These are phyloP conservation scores for Pachymerium ferrugineum DNA, from an alignment of 2,888 invertebrate genomes.

Conservation along the genomic window DNA sequence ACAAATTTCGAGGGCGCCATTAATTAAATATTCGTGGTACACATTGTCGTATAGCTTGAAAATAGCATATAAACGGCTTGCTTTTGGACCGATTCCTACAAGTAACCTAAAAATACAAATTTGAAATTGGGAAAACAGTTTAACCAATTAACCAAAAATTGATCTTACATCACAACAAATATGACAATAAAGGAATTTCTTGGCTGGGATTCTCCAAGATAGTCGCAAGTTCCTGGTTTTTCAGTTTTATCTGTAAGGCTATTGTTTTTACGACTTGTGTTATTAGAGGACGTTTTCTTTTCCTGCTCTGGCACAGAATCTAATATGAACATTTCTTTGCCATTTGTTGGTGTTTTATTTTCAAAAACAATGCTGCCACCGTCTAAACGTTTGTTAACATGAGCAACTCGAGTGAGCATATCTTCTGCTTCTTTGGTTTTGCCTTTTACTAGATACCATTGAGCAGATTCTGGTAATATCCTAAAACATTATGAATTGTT, in stretches of 20 bases:
- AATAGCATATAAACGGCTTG: not conserved
- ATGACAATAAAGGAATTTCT: slow-evolving; percentile 30
- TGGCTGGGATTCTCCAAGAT: not conserved
- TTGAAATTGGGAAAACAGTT: not conserved
- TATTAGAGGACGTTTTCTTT: not conserved
- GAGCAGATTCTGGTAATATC: slow-evolving; percentile 31
- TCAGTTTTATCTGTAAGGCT: not conserved
- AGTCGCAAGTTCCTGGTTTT: not conserved
- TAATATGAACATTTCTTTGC: not conserved
- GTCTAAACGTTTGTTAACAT: slow-evolving; percentile 27
- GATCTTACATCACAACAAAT: slow-evolving; percentile 29
- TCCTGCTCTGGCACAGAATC: not conserved
- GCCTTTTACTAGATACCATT: slow-evolving; percentile 29
- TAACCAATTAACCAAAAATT: not conserved
- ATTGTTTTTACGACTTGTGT: not conserved
- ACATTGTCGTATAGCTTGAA: slow-evolving; percentile 16
- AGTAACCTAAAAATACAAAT: not conserved
- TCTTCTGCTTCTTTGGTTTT: slow-evolving; percentile 30
- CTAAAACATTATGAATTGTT: not conserved
- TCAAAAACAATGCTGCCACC: slow-evolving; percentile 30
- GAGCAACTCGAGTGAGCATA: slow-evolving; percentile 28
- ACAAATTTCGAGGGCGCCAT: slow-evolving; percentile 21
- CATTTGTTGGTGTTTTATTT: not conserved
- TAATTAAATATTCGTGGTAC: slow-evolving; percentile 20
- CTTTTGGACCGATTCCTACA: slow-evolving; percentile 12